phyloP scores from a whole-genome alignment of 2,797 vertebrate genomes.

The Eulemur mongoz region DNA sequence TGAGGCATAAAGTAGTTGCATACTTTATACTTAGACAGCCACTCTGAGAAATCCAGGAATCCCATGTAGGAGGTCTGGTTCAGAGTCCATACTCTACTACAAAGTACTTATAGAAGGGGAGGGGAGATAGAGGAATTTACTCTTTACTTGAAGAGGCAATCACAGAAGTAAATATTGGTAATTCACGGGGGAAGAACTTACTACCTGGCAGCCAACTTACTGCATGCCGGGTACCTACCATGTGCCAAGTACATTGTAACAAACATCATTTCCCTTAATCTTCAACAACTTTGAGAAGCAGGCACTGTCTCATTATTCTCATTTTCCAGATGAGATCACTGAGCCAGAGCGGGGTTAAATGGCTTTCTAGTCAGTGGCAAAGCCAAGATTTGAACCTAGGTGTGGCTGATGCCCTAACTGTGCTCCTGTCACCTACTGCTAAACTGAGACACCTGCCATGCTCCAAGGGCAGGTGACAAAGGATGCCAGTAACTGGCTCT shows the following conservation, averaged over 20 bases:
- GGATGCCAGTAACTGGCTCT: neutral
- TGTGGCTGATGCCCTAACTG: neutral
- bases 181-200: neutral
- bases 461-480: neutral
- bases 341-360: neutral
- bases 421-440: neutral
- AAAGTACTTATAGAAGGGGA: neutral
- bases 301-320: neutral
- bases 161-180: neutral
- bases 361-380: neutral
- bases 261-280: neutral
- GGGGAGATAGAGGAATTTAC: neutral
- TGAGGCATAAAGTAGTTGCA: neutral
- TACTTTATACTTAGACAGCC: neutral
- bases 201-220: neutral
- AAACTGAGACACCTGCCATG: neutral
- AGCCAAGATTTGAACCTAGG: neutral
- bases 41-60: neutral
- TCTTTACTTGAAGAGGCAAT: neutral
- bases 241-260: neutral
- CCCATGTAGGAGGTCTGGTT: neutral
- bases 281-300: neutral
- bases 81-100: neutral
- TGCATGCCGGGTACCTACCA: fast-evolving
- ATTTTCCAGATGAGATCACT: neutral